A percentile compares a stretch with the other conserved stretches of the same genome.
Conservation (phyloP, 2,113 vertebrate species). For the Vulpes ferrilata region DNA sequence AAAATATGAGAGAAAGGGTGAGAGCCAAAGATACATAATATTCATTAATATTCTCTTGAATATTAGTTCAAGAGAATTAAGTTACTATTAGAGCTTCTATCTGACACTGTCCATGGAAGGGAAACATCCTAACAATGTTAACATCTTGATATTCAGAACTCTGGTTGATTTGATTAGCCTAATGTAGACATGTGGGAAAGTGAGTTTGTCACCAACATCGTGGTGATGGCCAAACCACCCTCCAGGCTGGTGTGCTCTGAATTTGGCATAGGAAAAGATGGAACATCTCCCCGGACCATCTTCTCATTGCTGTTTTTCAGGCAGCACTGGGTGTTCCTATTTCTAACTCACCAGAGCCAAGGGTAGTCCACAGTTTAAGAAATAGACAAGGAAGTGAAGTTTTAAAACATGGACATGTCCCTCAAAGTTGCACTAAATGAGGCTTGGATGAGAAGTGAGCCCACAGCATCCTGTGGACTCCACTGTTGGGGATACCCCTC, state of each 20-base stretch:
- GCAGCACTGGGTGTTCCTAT: background rate
- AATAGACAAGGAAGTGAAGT: slow-evolving; percentile 25
- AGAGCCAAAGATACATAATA: background rate
- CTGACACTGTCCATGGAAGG: background rate
- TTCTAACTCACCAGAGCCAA: background rate
- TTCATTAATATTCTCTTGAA: no score
- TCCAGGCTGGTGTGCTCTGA: background rate
- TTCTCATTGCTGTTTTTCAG: background rate
- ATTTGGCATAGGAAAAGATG: background rate
- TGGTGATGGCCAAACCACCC: background rate
- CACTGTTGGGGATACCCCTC: background rate
- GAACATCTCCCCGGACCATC: background rate
- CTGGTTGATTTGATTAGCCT: background rate
- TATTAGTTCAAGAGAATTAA: background rate
- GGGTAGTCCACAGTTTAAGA: background rate
- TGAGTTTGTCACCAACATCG: slow-evolving; percentile 19
- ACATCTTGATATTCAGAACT: background rate
- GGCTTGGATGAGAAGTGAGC: background rate
- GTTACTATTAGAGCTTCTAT: background rate
- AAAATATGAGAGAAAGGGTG: background rate
- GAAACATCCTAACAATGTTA: background rate
- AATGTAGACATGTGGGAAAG: background rate
- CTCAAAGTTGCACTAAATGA: background rate
- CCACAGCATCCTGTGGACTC: background rate
- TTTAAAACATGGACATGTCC: background rate